These are phyloP conservation scores for Actinemys pallida DNA, from an alignment of 2,113 vertebrate genomes.

Conservation along the genomic window DNA sequence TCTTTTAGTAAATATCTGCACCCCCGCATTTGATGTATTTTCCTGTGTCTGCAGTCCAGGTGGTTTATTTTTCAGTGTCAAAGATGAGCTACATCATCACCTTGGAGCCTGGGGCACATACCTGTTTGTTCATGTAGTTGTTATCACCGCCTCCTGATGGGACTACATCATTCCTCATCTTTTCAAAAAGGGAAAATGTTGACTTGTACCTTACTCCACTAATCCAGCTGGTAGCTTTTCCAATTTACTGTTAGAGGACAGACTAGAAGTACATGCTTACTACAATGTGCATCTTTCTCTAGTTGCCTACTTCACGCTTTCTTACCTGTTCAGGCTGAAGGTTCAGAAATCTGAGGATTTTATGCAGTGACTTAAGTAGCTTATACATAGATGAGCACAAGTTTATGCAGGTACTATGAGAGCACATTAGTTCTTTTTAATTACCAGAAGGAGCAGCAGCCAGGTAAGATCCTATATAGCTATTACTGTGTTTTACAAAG, in stretches of 20 bases:
- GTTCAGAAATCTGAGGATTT: not conserved
- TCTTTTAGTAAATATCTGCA: not conserved
- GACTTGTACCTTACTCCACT: not conserved
- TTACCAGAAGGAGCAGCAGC: not conserved
- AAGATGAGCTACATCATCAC: not conserved
- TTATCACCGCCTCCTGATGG: not conserved
- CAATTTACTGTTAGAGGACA: not conserved
- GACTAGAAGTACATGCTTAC: rapidly evolving
- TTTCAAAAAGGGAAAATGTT: not conserved
- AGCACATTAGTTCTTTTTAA: not conserved
- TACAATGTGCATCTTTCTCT: not conserved
- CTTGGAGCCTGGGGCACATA: not conserved
- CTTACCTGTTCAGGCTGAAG: not conserved
- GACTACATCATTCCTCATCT: not conserved
- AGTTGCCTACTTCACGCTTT: not conserved
- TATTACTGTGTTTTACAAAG: not conserved
- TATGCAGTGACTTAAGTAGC: not conserved
- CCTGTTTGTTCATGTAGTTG: not conserved
- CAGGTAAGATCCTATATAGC: not conserved
- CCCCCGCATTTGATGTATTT: not conserved
- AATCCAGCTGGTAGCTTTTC: not conserved
- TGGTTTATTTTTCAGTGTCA: not conserved
- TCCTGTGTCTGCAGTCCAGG: not conserved
- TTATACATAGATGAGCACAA: not conserved
- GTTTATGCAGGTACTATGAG: not conserved